Percentiles rank a stretch among this genome's conserved stretches.
Conservation (phyloP, 2,888 invertebrate species). For the Tachina fera region DNA sequence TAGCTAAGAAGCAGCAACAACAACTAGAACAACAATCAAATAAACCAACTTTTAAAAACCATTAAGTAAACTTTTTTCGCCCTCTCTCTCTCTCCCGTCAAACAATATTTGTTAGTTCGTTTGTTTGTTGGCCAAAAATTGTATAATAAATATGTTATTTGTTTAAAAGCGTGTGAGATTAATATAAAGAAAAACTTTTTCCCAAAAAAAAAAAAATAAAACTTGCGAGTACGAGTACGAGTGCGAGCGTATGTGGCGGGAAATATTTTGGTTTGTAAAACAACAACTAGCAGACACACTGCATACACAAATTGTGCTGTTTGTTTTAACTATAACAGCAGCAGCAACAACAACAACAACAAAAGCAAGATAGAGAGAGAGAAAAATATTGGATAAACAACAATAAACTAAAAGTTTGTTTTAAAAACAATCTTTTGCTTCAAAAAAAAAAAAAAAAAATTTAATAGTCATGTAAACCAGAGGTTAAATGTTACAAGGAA, state of each 20-base stretch:
- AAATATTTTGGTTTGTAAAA: slow-evolving; percentile 59
- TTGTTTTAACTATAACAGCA: background rate
- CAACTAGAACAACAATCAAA: slow-evolving; percentile 36
- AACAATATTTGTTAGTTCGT: slow-evolving; percentile 4
- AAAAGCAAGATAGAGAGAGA: background rate
- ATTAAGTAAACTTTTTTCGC: slow-evolving; percentile 62
- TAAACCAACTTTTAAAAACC: slow-evolving; percentile 64
- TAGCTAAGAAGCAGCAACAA: slow-evolving; percentile 44
- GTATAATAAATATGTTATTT: slow-evolving; percentile 72
- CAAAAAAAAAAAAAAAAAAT: slow-evolving; percentile 48
- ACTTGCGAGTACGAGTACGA: background rate
- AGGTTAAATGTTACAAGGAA: slow-evolving; percentile 68
- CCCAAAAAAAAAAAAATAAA: slow-evolving; percentile 1
- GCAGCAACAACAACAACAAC: slow-evolving; percentile 9
- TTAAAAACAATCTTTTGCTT: slow-evolving; percentile 54
- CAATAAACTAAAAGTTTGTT: slow-evolving; percentile 69
- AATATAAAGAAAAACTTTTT: slow-evolving; percentile 68
- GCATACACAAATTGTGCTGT: slow-evolving; percentile 10
- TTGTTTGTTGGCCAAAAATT: slow-evolving; percentile 58
- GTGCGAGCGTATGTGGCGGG: slow-evolving; percentile 60
- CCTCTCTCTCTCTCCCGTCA: background rate
- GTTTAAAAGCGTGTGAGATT: slow-evolving; percentile 72
- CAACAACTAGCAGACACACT: background rate
- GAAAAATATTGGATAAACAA: slow-evolving; percentile 52
- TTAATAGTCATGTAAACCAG: slow-evolving; percentile 69